Base-by-base conservation (phyloP, 2,797 vertebrate species). In the Peromyscus aztecus region DNA sequence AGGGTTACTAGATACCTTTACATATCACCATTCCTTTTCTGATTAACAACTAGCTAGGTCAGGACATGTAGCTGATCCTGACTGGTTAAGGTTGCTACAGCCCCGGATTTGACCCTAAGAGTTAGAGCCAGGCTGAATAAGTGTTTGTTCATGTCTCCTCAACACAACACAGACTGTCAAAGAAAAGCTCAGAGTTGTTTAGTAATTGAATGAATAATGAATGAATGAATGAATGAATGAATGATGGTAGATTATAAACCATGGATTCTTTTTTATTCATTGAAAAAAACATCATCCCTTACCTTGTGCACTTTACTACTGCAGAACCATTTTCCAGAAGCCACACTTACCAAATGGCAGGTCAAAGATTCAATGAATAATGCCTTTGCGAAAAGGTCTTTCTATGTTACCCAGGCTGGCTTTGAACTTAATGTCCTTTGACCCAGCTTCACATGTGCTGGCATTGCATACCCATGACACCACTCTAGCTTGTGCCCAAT, bases 211-310 rank as follows among this genome's bases (percentile, higher is more conserved):
- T 61, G 19, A 37, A 67, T 65, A 24, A 90, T 65, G 37, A 90
- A 82, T 55, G 19, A 40, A 40, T 40, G 40, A 40, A 40, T 40
- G 40, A 90, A 82, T 61, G 8, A 24, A 29, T 83, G 16, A 37
- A 73, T 34, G 2, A 67, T 46, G 40, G 10, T 34, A 84, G 46
- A 82, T 73, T 92, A 81, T 55, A 87, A 89, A 5, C 23, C 19
- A 94, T 23, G 67, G 1, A 29, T 71, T 83, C 81, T 80, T 89
- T 95, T 81, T 86, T 95, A 52, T n/a, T 82, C 7, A 83, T 59
- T 89, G 27, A 92, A 81, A 83, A 77, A 83, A 76, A 92, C 49
- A 95, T 55, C 17, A 87, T 65, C 82, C 59, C n/a, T 49, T 86
- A 55, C 71, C 3, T 86, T 76, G 81, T 49, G 1, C 24, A 49